Evolutionary conservation across 2,797 vertebrate species (phyloP), one percentile per base, ranked within the genome.

Genomic region (Amniataba percoides): DNA sequence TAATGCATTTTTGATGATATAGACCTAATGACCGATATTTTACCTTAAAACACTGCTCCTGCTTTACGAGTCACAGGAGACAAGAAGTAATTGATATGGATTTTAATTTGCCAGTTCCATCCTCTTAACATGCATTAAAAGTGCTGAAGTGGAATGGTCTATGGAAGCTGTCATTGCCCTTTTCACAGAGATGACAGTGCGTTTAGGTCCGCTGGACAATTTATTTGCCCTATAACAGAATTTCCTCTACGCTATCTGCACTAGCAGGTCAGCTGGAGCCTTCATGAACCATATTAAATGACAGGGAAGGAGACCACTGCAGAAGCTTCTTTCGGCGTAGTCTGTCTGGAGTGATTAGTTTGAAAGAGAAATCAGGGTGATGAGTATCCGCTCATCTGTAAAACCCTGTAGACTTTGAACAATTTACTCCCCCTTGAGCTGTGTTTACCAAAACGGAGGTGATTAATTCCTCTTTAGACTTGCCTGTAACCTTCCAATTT

Each of bases 41-140:
- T 70, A 80, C 77, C 71, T 82, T 81, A 83, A 89, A 91, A 83
- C 34, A 61, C 46, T 15, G 12, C 70, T 80, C 59, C 59, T 45
- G 34, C 57, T 82, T 82, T 72, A 81, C 67, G 67, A 87, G 81
- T 88, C 80, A 67, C 69, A 40, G 82, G 79, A 87, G 81, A 81
- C 53, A 0, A 57, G 61, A 61, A 70, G 87, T 85, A 88, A 92
- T 88, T 89, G 83, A 87, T 87, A 90, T 89, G 84, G 89, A 89
- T 93, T 93, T 91, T 88, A 88, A 90, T 93, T 90, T 87, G 64
- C 80, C 78, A 51, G 49, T 82, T 62, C 74, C 40, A 53, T 85
- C 86, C 59, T 86, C 81, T 90, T 85, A 87, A 81, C 85, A 82
- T 89, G 86, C 91, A 87, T 92, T 90, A 86, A 81, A 90, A 78